phyloP scores from a whole-genome alignment of 2,888 invertebrate genomes.

The Tetheella fluctuosa region DNA sequence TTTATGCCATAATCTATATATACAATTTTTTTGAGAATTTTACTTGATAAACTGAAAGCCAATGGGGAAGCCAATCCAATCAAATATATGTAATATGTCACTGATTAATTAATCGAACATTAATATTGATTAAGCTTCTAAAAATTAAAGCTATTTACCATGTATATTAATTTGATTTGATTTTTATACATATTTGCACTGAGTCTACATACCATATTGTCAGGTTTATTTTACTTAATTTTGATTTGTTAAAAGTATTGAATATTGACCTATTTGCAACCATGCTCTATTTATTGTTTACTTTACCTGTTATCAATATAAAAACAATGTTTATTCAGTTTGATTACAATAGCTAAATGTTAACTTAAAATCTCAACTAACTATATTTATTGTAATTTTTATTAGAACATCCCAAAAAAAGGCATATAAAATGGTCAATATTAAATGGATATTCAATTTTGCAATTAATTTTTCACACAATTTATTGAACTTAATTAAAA shows the following conservation, averaged over 20 bases:
- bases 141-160: too few relatives aligned
- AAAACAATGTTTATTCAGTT: neutral
- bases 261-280: neutral
- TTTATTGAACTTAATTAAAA: neutral
- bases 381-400: too few relatives aligned
- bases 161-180: neutral
- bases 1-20: conserved; percentile 3
- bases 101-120: too few relatives aligned
- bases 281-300: neutral
- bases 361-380: too few relatives aligned
- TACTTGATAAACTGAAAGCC: too few relatives aligned
- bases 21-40: too few relatives aligned
- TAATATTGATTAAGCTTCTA: too few relatives aligned
- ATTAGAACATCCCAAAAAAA: too few relatives aligned
- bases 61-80: too few relatives aligned
- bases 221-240: conserved; percentile 1
- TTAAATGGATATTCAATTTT: neutral
- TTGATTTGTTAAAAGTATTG: neutral
- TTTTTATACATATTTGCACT: neutral
- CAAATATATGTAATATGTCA: too few relatives aligned
- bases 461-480: neutral
- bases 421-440: neutral
- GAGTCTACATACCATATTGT: neutral
- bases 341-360: too few relatives aligned
- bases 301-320: neutral